Conservation (phyloP, 1,140 invertebrate species). For the Drosophila hydei region DNA sequence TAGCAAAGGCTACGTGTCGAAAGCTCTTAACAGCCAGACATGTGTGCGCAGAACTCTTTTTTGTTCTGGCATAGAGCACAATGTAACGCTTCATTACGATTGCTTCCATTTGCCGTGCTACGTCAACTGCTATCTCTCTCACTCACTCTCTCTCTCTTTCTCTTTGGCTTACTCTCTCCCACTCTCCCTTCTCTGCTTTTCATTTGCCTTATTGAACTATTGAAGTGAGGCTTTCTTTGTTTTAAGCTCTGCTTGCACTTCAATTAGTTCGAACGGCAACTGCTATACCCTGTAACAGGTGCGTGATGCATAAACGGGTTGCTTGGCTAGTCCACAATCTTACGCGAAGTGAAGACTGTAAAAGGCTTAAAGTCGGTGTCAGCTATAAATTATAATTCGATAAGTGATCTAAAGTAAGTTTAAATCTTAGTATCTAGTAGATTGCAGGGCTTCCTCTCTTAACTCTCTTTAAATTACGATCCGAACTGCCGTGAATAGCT, state of each 20-base stretch:
- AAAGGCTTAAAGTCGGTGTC: too few relatives aligned
- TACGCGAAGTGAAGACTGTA: too few relatives aligned
- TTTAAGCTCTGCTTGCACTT: constrained; percentile 12
- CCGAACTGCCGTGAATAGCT: too few relatives aligned
- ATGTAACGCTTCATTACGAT: constrained; percentile 10
- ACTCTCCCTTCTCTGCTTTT: not conserved
- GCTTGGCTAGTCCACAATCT: not conserved
- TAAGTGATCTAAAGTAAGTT: too few relatives aligned
- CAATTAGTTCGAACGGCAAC: constrained; percentile 11
- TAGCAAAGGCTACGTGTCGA: constrained; percentile 48
- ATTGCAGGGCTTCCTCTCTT: too few relatives aligned
- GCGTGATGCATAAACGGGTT: not conserved
- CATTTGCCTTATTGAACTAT: constrained; percentile 20
- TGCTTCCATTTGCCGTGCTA: too few relatives aligned
- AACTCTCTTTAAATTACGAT: too few relatives aligned
- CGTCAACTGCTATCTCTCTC: not conserved
- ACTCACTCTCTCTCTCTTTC: not conserved
- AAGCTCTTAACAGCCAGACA: constrained; percentile 25
- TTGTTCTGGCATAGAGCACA: not conserved
- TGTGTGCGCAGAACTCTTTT: constrained; percentile 1
- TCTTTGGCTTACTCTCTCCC: not conserved
- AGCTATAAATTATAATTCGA: too few relatives aligned
- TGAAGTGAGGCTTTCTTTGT: constrained; percentile 5
- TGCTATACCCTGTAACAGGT: constrained; percentile 1
- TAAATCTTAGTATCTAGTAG: too few relatives aligned